A percentile compares a stretch with the other conserved stretches of the same genome.
phyloP scores from a whole-genome alignment of 1,140 invertebrate genomes.

The Andricus grossulariae region DNA sequence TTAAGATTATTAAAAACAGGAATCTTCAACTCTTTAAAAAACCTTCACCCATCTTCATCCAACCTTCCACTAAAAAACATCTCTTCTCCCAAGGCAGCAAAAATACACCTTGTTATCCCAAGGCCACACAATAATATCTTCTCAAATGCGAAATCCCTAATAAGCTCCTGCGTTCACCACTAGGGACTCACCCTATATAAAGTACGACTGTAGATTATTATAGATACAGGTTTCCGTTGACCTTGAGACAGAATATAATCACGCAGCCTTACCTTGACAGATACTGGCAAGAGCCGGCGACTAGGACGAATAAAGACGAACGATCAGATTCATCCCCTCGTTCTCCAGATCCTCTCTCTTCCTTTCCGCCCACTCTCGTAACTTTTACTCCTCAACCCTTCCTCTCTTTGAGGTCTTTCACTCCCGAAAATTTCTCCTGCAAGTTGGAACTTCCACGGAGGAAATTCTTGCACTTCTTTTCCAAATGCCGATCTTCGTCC shows the following conservation, averaged over 20 bases:
- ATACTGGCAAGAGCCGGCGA: conserved; percentile 41
- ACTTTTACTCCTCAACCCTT: not conserved
- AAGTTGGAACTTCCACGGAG: not conserved
- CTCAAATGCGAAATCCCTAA: not conserved
- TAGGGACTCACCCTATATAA: not conserved
- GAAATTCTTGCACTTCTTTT: not conserved
- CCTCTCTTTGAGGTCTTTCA: not conserved
- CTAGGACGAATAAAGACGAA: conserved; percentile 35
- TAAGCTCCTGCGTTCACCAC: not conserved
- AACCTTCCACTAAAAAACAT: not conserved
- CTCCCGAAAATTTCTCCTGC: not conserved
- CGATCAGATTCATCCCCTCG: conserved; percentile 39
- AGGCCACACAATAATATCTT: not conserved
- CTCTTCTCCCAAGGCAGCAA: not conserved
- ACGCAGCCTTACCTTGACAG: conserved; percentile 50
- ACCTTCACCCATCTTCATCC: too few species aligned
- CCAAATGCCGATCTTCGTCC: not conserved
- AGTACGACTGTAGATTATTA: conserved; percentile 6
- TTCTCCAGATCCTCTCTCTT: conserved; percentile 6
- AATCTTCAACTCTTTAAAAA: too few species aligned
- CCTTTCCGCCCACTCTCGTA: conserved; percentile 37
- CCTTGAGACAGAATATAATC: conserved; percentile 41
- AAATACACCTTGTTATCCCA: not conserved
- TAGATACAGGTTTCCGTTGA: conserved; percentile 26
- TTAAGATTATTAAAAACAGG: too few species aligned